phyloP scores from a whole-genome alignment of 1,140 invertebrate species.

The Drosophila suzukii region DNA sequence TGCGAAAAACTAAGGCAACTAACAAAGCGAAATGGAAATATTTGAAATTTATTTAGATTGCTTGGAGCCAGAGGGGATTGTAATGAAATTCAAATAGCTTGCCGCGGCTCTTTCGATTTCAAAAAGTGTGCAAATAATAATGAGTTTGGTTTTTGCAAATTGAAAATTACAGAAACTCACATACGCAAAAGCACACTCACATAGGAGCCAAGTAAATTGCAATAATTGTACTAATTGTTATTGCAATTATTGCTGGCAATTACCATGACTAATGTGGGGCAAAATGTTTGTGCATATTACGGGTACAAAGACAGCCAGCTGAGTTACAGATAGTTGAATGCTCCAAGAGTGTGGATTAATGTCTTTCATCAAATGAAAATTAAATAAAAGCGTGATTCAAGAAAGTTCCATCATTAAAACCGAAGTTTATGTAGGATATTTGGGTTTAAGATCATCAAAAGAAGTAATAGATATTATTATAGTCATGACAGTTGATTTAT shows the following conservation, averaged over 20 bases:
- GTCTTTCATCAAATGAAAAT: background rate
- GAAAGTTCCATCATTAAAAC: too few relatives aligned
- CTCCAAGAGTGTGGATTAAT: background rate
- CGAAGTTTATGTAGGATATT: too few relatives aligned
- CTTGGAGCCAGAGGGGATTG: background rate
- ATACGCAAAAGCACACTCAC: background rate
- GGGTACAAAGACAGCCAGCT: constrained; percentile 18
- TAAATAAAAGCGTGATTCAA: background rate
- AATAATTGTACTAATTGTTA: constrained; percentile 82
- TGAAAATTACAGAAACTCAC: constrained; percentile 63
- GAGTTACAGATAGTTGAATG: constrained; percentile 16
- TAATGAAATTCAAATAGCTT: constrained; percentile 53
- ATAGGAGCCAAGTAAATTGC: constrained; percentile 63
- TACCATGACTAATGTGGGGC: constrained; percentile 79
- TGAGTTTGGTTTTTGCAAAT: constrained; percentile 70
- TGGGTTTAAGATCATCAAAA: too few relatives aligned
- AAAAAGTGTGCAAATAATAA: constrained; percentile 61
- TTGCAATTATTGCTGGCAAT: constrained; percentile 77
- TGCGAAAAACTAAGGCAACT: constrained; percentile 62
- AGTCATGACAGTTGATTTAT: background rate
- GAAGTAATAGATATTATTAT: too few relatives aligned
- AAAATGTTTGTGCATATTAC: constrained; percentile 69
- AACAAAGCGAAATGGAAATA: constrained; percentile 69
- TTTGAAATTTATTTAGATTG: constrained; percentile 36
- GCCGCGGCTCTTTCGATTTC: constrained; percentile 18